phyloP scores from a whole-genome alignment of 1,140 invertebrate genomes.

The Trinorchestia longiramus region DNA sequence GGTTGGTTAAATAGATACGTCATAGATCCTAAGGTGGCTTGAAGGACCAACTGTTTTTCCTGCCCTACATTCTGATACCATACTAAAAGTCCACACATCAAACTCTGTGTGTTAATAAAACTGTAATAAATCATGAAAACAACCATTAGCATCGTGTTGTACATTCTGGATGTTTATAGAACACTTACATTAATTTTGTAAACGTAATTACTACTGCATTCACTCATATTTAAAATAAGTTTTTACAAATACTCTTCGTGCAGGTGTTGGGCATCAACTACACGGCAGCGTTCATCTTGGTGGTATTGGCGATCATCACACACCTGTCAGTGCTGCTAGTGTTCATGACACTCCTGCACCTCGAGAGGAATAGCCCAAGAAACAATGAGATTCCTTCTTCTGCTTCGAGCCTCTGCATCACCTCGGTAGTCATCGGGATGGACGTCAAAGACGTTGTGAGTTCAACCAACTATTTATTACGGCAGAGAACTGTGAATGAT shows the following conservation, averaged over 20 bases:
- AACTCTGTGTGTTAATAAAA: background rate
- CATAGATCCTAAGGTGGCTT: too few relatives aligned
- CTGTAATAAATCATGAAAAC: background rate
- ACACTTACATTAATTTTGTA: background rate
- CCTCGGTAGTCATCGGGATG: background rate
- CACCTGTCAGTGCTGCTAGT: background rate
- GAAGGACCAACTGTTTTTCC: too few relatives aligned
- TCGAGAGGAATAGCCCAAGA: background rate
- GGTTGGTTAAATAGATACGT: too few relatives aligned
- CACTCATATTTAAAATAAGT: background rate
- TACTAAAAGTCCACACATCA: background rate
- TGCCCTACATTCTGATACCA: too few relatives aligned
- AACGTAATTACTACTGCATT: background rate
- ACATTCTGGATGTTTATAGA: background rate
- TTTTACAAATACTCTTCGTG: background rate
- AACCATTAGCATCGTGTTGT: background rate
- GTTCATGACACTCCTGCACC: background rate
- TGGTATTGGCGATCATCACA: background rate
- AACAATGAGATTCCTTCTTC: background rate
- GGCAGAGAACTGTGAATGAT: background rate
- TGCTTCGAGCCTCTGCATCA: background rate
- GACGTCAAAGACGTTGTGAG: constrained; percentile 8
- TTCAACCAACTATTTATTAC: background rate
- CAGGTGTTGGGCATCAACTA: background rate
- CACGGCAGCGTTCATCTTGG: background rate